Evolutionary conservation across 2,888 invertebrate species (phyloP).

Genomic region (Drosophila kuntzei): DNA sequence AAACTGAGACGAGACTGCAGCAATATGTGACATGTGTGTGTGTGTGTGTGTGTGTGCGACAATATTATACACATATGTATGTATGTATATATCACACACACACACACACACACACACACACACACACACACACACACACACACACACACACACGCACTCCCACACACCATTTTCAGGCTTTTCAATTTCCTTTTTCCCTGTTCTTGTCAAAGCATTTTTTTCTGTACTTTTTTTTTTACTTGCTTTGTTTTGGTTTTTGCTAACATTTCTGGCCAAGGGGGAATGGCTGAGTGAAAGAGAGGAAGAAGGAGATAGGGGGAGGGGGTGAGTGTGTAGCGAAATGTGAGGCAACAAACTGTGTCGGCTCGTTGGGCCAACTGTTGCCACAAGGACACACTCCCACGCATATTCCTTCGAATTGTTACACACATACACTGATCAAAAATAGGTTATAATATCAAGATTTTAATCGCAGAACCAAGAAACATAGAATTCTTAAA

Average conservation of each 20-base stretch:
- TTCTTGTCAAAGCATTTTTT: slow-evolving; percentile 46
- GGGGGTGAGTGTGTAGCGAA: neutral
- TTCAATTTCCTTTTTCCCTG: slow-evolving; percentile 69
- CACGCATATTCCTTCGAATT: slow-evolving; percentile 39
- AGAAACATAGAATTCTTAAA: too few species aligned
- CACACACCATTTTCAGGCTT: slow-evolving; percentile 49
- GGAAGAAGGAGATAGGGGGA: neutral
- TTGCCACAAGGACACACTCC: slow-evolving; percentile 67
- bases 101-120: too few species aligned
- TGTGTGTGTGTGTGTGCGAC: slow-evolving; percentile 24
- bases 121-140: slow-evolving; percentile 21
- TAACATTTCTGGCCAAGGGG: slow-evolving; percentile 34
- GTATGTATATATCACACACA: slow-evolving; percentile 33
- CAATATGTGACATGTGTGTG: neutral
- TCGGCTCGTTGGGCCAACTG: slow-evolving; percentile 64
- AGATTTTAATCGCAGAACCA: too few species aligned
- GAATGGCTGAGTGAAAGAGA: neutral
- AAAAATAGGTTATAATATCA: too few species aligned
- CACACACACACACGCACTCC: slow-evolving; percentile 19
- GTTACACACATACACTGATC: neutral
- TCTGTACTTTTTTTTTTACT: slow-evolving; percentile 1
- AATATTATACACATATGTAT: slow-evolving; percentile 25
- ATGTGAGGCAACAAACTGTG: slow-evolving; percentile 7
- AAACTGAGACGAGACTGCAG: slow-evolving; percentile 44
- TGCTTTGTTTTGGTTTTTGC: slow-evolving; percentile 44